Evolutionary conservation across 1,140 invertebrate genomes (phyloP), one percentile per base, ranked within the genome.

Genomic region (Planococcus citri): DNA sequence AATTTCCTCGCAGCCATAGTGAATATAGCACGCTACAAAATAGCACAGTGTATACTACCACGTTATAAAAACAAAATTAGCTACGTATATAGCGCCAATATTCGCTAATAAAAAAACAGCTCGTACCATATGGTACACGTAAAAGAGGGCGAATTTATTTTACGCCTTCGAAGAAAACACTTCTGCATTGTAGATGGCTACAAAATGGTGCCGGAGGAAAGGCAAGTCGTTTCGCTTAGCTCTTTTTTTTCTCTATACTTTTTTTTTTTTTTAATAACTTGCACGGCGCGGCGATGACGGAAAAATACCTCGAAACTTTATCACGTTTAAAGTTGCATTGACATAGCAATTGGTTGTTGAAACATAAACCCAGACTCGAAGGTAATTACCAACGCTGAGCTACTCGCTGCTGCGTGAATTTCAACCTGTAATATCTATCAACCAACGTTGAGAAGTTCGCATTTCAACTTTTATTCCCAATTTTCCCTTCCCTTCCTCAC

Each of bases 21-120:
- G n/a, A 51, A 51, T 51, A 51, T 51, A 51, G 6, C 41, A 17
- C 6, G 41, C 6, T 51, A 51, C 41, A n/a, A 51, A 51, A 51
- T n/a, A n/a, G n/a, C n/a, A n/a, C n/a, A n/a, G n/a, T 33, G 12
- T 33, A 12, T 33, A 33, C 29, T 6, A 51, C 6, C 41, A 51
- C 41, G 41, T 51, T 51, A 51, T 51, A 51, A 51, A 51, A 51
- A 9, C 17, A n/a, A 51, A 51, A 51, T 51, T 51, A 51, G 41
- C 41, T 51, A 51, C 41, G 41, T 51, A 51, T 51, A 33, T 12
- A n/a, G 41, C 41, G 41, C 41, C 41, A n/a, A 51, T 51, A 51
- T 51, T 51, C 41, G 41, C 41, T 51, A 51, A 51, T 51, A 51
- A 51, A 51, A 51, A 51, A 51, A 51, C 41, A 51, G 6, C 41